phyloP scores from a whole-genome alignment of 1,140 invertebrate species.

The Heliconius congener region DNA sequence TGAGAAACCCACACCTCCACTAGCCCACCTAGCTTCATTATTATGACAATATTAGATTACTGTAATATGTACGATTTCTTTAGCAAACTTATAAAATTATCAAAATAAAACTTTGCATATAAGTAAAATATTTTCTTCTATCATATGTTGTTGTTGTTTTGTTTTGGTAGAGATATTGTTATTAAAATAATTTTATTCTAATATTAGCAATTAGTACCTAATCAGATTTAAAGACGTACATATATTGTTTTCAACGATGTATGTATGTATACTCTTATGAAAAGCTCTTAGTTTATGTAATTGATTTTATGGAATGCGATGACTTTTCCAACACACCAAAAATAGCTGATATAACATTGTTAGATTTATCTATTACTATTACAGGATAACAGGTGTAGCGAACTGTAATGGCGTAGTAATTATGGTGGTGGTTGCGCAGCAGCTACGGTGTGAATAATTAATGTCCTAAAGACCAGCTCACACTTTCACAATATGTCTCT shows the following conservation, averaged over 20 bases:
- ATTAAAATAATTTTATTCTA: no score
- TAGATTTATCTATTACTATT: conserved; percentile 36
- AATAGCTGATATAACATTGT: neutral
- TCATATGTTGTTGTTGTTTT: no score
- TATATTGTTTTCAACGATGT: no score
- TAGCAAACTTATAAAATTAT: no score
- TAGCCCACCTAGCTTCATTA: neutral
- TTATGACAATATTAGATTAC: neutral
- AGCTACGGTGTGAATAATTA: conserved; percentile 44
- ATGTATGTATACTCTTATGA: no score
- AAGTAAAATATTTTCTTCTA: no score
- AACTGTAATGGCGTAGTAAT: conserved; percentile 45
- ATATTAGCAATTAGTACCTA: no score
- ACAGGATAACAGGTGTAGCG: conserved; percentile 42
- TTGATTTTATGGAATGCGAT: neutral
- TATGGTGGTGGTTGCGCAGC: conserved; percentile 34
- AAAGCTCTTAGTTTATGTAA: no score
- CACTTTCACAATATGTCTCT: conserved; percentile 23
- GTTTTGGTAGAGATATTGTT: no score
- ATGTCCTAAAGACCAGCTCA: conserved; percentile 28
- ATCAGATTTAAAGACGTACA: no score
- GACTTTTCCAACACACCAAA: neutral
- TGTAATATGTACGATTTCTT: neutral
- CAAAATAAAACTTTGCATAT: no score
- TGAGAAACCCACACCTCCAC: neutral